Evolutionary conservation across 2,113 vertebrate species (phyloP).

Genomic region (Poeciliopsis prolifica): DNA sequence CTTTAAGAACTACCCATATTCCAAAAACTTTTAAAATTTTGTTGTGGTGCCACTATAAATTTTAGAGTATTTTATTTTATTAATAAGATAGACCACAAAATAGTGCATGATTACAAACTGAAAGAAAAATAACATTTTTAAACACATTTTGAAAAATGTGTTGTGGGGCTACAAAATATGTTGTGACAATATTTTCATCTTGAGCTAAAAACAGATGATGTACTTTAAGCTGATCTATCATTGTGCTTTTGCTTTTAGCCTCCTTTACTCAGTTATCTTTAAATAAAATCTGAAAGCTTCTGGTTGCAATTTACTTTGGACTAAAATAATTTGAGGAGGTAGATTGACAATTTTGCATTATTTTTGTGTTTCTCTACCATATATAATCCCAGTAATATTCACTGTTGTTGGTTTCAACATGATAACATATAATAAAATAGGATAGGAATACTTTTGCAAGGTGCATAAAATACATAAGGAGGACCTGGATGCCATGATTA

Average conservation of each 20-base stretch:
- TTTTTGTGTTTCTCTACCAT: too few relatives aligned
- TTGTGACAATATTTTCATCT: background rate
- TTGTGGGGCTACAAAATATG: background rate
- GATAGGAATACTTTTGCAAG: background rate
- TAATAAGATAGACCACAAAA: background rate
- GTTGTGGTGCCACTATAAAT: background rate
- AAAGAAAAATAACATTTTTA: background rate
- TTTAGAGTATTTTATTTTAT: background rate
- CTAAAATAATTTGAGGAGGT: too few relatives aligned
- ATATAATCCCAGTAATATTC: too few relatives aligned
- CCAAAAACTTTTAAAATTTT: background rate
- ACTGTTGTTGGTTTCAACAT: background rate
- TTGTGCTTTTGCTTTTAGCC: too few relatives aligned
- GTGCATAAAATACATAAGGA: background rate
- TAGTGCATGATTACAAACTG: background rate
- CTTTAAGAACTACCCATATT: background rate
- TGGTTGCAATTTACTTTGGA: too few relatives aligned
- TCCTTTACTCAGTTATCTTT: too few relatives aligned
- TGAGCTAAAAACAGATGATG: too few relatives aligned
- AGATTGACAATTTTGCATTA: too few relatives aligned
- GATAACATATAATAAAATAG: background rate
- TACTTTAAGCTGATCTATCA: too few relatives aligned
- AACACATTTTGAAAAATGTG: background rate
- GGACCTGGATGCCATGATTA: conserved; percentile 66
- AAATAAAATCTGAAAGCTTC: too few relatives aligned